phyloP scores from a whole-genome alignment of 2,113 vertebrate species.

The Sturnus vulgaris region DNA sequence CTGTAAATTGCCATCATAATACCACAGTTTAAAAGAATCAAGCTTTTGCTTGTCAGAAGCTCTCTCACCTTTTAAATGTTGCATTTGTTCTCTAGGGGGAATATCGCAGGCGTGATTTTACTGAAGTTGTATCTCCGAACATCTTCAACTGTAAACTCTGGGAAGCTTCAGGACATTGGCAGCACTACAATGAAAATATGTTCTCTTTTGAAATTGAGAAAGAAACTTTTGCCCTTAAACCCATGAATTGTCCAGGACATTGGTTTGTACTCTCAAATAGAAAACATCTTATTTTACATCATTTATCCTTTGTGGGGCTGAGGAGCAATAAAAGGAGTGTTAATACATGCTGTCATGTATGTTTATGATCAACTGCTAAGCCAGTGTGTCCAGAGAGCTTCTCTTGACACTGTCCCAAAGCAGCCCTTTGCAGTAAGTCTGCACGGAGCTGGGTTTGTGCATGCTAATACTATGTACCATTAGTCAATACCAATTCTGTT shows the following conservation, averaged over 20 bases:
- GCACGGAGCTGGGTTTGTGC: background rate
- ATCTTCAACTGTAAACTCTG: conserved; percentile 92
- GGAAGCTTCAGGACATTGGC: conserved; percentile 94
- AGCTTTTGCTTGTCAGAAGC: background rate
- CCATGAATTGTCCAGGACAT: conserved; percentile 97
- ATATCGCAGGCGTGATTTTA: conserved; percentile 84
- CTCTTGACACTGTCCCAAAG: background rate
- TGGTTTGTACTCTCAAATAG: conserved; percentile 75
- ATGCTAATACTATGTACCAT: background rate
- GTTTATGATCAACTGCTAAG: background rate
- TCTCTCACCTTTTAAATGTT: background rate
- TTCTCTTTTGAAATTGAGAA: conserved; percentile 91
- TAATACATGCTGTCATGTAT: background rate
- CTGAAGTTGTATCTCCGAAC: conserved; percentile 90
- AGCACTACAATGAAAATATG: conserved; percentile 92
- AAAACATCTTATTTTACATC: background rate
- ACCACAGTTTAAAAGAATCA: background rate
- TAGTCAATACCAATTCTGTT: background rate
- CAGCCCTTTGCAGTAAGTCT: background rate
- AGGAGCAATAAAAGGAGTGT: background rate
- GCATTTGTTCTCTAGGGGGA: conserved; percentile 75
- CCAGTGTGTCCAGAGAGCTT: background rate
- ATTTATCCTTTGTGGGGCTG: background rate
- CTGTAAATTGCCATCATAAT: background rate
- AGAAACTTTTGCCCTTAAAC: conserved; percentile 90